These are phyloP conservation scores for Marmota flaviventris DNA, from an alignment of 2,113 vertebrate genomes.

Conservation along the genomic window DNA sequence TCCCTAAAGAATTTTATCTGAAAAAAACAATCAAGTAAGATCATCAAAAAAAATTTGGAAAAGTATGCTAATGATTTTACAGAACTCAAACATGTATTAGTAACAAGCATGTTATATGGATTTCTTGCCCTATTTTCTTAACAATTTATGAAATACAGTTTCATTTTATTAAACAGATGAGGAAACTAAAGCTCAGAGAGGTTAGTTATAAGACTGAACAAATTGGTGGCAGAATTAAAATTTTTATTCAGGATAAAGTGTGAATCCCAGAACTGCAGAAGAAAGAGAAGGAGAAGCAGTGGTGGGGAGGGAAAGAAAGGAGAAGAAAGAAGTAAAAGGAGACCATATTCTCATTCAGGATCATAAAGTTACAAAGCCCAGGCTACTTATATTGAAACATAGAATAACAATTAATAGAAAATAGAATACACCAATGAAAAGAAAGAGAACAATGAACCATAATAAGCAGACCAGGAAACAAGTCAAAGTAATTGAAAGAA, in stretches of 20 bases:
- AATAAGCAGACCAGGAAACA: neutral
- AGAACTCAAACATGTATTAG: slow-evolving; percentile 34
- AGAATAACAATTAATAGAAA: slow-evolving; percentile 33
- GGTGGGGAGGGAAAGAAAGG: neutral
- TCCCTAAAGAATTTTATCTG: too few species aligned
- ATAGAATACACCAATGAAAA: slow-evolving; percentile 45
- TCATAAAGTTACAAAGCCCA: neutral
- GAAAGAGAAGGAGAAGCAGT: too few species aligned
- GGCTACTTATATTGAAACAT: neutral
- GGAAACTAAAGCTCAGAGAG: neutral
- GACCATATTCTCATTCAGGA: neutral
- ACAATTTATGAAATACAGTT: slow-evolving; percentile 41
- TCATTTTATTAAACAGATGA: slow-evolving; percentile 36
- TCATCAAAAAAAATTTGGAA: slow-evolving; percentile 26
- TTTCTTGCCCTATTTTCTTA: slow-evolving; percentile 5
- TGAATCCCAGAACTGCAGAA: too few species aligned
- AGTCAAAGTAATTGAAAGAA: neutral
- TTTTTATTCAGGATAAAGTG: neutral
- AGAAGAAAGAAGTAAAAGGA: neutral
- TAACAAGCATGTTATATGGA: neutral
- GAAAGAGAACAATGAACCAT: neutral
- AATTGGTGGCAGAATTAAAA: neutral
- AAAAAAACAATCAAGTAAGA: slow-evolving; percentile 39
- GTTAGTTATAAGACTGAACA: neutral
- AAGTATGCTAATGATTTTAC: slow-evolving; percentile 15